phyloP scores from a whole-genome alignment of 2,113 vertebrate species.

The Mus spicilegus region DNA sequence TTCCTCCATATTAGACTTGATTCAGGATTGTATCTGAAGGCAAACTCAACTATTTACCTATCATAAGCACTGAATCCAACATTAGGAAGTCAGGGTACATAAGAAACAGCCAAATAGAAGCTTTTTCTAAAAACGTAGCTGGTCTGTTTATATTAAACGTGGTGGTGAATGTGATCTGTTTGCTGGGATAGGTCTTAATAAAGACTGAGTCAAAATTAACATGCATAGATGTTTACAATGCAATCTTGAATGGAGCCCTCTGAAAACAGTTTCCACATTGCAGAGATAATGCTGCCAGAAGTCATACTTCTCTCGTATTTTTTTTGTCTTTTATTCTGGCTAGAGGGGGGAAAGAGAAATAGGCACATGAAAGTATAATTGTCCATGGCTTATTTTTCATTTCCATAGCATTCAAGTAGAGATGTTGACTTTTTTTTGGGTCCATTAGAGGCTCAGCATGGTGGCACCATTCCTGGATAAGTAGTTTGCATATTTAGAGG shows the following conservation, averaged over 20 bases:
- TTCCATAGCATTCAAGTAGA: slow-evolving; percentile 62
- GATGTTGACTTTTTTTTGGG: slow-evolving; percentile 67
- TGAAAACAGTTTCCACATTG: slow-evolving; percentile 8
- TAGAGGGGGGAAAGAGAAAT: neutral
- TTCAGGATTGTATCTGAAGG: neutral
- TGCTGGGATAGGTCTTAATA: slow-evolving; percentile 23
- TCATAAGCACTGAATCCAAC: neutral
- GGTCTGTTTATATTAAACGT: slow-evolving; percentile 17
- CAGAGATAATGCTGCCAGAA: slow-evolving; percentile 51
- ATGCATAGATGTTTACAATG: slow-evolving; percentile 13
- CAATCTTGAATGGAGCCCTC: neutral
- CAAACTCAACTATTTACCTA: neutral
- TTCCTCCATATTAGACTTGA: neutral
- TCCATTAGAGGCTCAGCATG: slow-evolving; percentile 58
- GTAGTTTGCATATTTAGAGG: slow-evolving; percentile 56
- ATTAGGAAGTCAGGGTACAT: slow-evolving; percentile 19
- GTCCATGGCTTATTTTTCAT: slow-evolving; percentile 57
- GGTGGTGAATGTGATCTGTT: neutral
- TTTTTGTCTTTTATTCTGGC: slow-evolving; percentile 62
- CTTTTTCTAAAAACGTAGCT: slow-evolving; percentile 41
- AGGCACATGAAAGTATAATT: slow-evolving; percentile 18
- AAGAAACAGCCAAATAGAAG: neutral
- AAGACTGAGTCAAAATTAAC: slow-evolving; percentile 32
- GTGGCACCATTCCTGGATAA: slow-evolving; percentile 38
- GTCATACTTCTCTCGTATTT: neutral